phyloP scores from a whole-genome alignment of 2,888 invertebrate species.

The Tenthredo amoena region DNA sequence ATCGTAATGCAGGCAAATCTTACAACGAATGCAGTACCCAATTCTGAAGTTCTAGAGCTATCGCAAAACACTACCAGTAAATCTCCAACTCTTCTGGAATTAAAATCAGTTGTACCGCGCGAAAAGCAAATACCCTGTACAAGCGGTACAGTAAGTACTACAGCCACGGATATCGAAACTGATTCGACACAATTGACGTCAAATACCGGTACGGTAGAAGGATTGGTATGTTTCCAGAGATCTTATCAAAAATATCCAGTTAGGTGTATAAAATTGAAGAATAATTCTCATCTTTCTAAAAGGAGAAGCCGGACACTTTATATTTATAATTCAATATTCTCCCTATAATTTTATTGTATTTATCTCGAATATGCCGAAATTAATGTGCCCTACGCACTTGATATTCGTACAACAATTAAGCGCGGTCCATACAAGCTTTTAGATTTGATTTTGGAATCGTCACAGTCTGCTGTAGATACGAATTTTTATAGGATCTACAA shows the following conservation, averaged over 20 bases:
- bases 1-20: constrained; percentile 1
- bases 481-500: constrained; percentile 30
- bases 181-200: not conserved
- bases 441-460: constrained; percentile 5
- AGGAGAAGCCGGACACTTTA: not conserved
- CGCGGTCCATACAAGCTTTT: not conserved
- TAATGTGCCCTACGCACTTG: not conserved
- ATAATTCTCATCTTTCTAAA: not conserved
- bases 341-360: not conserved
- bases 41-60: not conserved
- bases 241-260: not conserved
- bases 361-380: constrained; percentile 6
- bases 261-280: not conserved
- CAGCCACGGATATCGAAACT: not conserved
- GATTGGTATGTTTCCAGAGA: constrained; percentile 15
- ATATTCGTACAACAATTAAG: not conserved
- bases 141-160: not conserved
- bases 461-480: not conserved
- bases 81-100: not conserved
- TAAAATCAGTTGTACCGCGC: not conserved
- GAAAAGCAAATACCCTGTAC: constrained; percentile 6
- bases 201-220: not conserved
- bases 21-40: not conserved
- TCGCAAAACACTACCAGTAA: not conserved
- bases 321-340: not conserved